Evolutionary conservation across 1,140 invertebrate species (phyloP).

Genomic region (Trypoxylus dichotomus): DNA sequence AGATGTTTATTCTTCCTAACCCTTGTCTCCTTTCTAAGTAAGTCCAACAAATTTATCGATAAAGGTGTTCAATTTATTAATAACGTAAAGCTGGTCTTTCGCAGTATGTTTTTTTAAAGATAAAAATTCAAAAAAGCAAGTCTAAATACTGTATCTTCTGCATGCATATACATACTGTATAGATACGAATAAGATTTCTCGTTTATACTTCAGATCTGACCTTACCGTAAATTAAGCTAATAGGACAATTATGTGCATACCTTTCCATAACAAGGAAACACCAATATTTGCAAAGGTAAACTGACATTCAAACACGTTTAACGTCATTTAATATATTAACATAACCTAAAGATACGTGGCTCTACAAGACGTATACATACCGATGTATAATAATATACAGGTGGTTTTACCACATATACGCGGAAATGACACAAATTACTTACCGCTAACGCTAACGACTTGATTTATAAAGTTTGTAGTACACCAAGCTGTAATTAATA

Average conservation of each 20-base stretch:
- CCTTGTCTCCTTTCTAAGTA: too few species aligned
- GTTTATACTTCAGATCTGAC: too few species aligned
- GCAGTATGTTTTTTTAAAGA: too few species aligned
- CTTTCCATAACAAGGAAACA: background rate
- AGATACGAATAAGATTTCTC: too few species aligned
- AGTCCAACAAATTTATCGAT: too few species aligned
- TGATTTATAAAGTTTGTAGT: background rate
- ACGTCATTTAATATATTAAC: conserved; percentile 3
- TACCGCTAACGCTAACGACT: background rate
- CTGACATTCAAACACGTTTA: background rate
- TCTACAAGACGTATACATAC: background rate
- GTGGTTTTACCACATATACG: background rate
- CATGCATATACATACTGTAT: too few species aligned
- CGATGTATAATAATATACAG: background rate
- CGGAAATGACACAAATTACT: conserved; percentile 17
- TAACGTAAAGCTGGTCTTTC: too few species aligned
- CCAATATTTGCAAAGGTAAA: background rate
- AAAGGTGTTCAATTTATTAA: too few species aligned
- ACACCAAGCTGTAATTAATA: conserved; percentile 4
- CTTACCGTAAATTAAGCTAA: background rate
- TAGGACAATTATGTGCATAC: background rate
- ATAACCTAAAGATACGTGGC: background rate
- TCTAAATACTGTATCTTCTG: too few species aligned
- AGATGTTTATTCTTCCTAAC: too few species aligned
- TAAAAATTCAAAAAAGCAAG: too few species aligned